Base-by-base conservation (phyloP, 2,113 vertebrate species). In the Notothenia coriiceps region DNA sequence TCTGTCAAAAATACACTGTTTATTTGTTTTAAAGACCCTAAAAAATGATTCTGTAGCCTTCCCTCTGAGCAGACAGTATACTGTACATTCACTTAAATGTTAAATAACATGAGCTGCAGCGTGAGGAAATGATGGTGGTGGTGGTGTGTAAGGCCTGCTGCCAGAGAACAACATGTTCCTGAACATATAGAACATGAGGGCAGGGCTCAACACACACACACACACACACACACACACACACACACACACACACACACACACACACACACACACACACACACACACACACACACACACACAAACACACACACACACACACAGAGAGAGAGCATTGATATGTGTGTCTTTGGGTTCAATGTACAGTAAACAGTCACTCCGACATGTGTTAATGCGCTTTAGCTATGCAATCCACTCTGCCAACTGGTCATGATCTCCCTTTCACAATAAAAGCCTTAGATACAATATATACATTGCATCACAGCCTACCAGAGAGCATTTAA, bases 131-230 rank as follows among this genome's bases (percentile, higher is more conserved):
- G 57, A 12, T 22, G 18, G 13, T 18, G 14, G 20, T 22, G 18
- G 13, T 18, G 14, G 20, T 59, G 44, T 25, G 52, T 70, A 65
- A 60, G 70, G 52, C 46, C 18, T 0, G 33, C 77, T 59, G 66
- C 82, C 67, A 70, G 70, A 73, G 83, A 77, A 86, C 69, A 86
- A 82, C 63, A 72, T 86, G 78, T 85, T 64, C 78, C 43, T 20
- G 40, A 64, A 73, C 47, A 51, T 80, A 62, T 52, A 60, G 60
- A 43, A 15, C 35, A 57, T 14, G 12, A 74, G 46, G 49, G 73
- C 14, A 43, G 52, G 50, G 44, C 59, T 15, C 29, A 40, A 49
- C 25, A 25, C 25, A 25, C 25, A 25, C 25, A 25, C 25, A 25
- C 25, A 25, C 25, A 33, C 25, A 4, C 22, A 22, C 22, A 49